These are phyloP conservation scores for Acleris sparsana DNA, from an alignment of 2,888 invertebrate species.

Conservation along the genomic window DNA sequence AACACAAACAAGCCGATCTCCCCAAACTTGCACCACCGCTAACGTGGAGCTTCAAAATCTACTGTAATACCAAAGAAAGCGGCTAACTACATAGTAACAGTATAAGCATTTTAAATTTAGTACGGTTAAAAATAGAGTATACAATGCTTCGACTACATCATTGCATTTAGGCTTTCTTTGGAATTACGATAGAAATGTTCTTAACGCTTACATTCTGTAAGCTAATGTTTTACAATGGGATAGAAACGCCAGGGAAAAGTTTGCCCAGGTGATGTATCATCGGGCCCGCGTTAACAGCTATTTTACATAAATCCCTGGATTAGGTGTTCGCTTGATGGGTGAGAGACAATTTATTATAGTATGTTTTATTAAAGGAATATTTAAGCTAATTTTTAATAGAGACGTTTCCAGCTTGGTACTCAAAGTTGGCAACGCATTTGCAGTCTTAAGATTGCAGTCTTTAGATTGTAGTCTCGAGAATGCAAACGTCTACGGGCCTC, in stretches of 20 bases:
- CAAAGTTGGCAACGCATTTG: too few species aligned
- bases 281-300: constrained; percentile 26
- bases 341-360: constrained; percentile 23
- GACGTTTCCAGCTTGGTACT: too few species aligned
- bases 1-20: constrained; percentile 5
- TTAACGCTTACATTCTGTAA: constrained; percentile 46
- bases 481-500: too few species aligned
- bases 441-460: too few species aligned
- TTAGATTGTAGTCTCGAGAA: too few species aligned
- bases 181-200: constrained; percentile 25
- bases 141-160: too few species aligned
- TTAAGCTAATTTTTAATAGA: constrained; percentile 3
- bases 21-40: constrained; percentile 26
- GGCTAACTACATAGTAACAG: too few species aligned
- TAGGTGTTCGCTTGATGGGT: constrained; percentile 23
- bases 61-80: too few species aligned
- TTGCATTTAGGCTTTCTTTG: too few species aligned
- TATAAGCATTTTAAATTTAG: too few species aligned
- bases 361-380: constrained; percentile 9
- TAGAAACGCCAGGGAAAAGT: constrained; percentile 44
- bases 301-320: constrained; percentile 27
- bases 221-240: constrained; percentile 47
- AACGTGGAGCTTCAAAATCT: constrained; percentile 34
- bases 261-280: constrained; percentile 43
- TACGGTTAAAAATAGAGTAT: too few species aligned